phyloP scores from a whole-genome alignment of 2,888 invertebrate genomes.

The Callyntrura guangdongensis region DNA sequence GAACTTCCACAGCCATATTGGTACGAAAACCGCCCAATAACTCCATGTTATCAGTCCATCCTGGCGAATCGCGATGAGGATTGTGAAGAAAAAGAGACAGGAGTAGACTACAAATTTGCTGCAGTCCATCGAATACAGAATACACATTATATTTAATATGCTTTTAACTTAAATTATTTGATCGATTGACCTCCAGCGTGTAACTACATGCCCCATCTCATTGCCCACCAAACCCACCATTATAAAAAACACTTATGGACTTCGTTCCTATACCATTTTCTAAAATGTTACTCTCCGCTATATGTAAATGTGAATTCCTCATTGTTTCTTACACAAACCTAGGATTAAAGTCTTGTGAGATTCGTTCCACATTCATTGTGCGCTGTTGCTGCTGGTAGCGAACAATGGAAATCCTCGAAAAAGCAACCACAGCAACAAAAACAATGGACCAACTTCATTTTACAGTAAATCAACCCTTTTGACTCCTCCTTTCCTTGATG shows the following conservation, averaged over 20 bases:
- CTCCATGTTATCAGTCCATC: conserved; percentile 97
- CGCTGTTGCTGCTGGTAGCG: conserved; percentile 6
- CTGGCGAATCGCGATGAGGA: conserved; percentile 95
- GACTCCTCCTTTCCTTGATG: background rate
- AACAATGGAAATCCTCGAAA: conserved; percentile 59
- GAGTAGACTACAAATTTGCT: conserved; percentile 99
- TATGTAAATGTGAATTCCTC: background rate
- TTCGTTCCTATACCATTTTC: background rate
- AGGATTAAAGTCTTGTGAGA: conserved; percentile 97
- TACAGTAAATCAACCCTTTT: conserved; percentile 28
- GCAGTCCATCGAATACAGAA: conserved; percentile 86
- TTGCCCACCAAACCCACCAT: background rate
- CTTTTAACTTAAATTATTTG: background rate
- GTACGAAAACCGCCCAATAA: conserved; percentile 98
- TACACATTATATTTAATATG: conserved; percentile 84
- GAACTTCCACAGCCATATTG: conserved; percentile 99
- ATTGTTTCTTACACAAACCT: conserved; percentile 88
- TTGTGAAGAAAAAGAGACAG: conserved; percentile 96
- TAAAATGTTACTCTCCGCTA: background rate
- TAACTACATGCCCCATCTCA: background rate
- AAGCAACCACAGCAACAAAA: conserved; percentile 19
- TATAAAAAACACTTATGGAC: background rate
- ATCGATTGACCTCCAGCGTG: conserved; percentile 22
- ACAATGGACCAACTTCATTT: conserved; percentile 37
- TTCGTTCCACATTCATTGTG: conserved; percentile 94